phyloP scores from a whole-genome alignment of 1,140 invertebrate species.

The Arion vulgaris region DNA sequence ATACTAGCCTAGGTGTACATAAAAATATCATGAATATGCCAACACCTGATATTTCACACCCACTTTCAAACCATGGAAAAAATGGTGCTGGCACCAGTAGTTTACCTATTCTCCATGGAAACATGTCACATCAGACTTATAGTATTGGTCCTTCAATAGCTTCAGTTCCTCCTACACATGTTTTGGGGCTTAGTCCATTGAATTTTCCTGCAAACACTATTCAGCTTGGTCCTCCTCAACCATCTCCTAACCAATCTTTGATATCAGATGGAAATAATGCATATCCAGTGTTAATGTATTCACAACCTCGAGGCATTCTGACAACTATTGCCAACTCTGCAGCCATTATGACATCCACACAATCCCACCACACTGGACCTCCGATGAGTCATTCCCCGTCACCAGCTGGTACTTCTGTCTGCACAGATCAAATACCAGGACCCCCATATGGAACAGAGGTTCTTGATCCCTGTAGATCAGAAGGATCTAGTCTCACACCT shows the following conservation, averaged over 20 bases:
- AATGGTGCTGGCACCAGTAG: neutral
- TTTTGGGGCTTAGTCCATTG: neutral
- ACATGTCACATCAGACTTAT: neutral
- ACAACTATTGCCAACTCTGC: constrained; percentile 13
- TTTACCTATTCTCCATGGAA: neutral
- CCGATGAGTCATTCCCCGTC: constrained; percentile 24
- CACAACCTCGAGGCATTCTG: neutral
- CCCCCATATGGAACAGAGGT: neutral
- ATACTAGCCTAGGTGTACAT: constrained; percentile 20
- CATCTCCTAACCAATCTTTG: neutral
- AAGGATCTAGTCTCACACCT: neutral
- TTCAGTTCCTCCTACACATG: neutral
- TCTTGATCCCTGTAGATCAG: constrained; percentile 8
- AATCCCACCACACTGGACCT: constrained; percentile 12
- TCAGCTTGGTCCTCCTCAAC: neutral
- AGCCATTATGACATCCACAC: constrained; percentile 9
- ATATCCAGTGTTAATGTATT: neutral
- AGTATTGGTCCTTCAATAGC: neutral
- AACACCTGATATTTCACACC: neutral
- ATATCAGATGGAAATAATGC: constrained; percentile 2
- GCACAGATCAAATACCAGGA: neutral
- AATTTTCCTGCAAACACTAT: constrained; percentile 11
- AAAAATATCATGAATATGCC: constrained; percentile 50
- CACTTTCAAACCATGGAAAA: neutral
- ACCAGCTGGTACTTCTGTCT: neutral